Base-by-base conservation (phyloP, 2,888 invertebrate genomes). In the Drosophila meridiana region DNA sequence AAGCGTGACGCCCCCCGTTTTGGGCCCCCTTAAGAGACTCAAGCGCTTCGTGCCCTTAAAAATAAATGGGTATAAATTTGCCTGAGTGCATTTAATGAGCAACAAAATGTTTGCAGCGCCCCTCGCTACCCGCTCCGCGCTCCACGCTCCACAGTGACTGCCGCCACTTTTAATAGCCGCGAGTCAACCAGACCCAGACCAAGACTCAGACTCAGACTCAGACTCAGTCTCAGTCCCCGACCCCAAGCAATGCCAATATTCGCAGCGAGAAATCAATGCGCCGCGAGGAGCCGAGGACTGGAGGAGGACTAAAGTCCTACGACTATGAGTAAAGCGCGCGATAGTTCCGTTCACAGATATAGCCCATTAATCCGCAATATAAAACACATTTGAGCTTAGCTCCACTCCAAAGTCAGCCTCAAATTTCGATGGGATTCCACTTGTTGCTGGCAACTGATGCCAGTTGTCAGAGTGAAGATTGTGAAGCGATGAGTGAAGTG, bases 71-170 rank as follows among this genome's bases (percentile, higher is more conserved):
- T 68, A 77, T 79, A 80, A 79, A 79, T 79, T 79, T 79, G 79
- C 73, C 73, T 77, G 74, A 79, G 79, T 79, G 80, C 80, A 79
- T 80, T 79, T 79, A 80, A 79, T 79, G 80, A 80, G 80, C 77
- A 73, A 77, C 80, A 70, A 79, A 80, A 68, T 70, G 73, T 26
- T 61, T 65, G 36, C 78, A 55, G 60, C 34, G 57, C 38, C 52
- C n/a, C 47, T 11, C 50, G 2, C 20, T 8, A 7, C 3, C 9
- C 28, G 26, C 38, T 4, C 20, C 34, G 1, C 20, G 20, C 20
- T 20, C 20, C 20, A 20, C 20, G 20, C 20, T 20, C 20, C 20
- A 20, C 20, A 20, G 20, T 20, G 20, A 20, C 20, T 2, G n/a
- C 20, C n/a, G 7, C 4, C 55, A 55, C 34, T 38, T 56, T 75